Base-by-base conservation (phyloP, 1,140 invertebrate genomes). In the Lepidurus apus region DNA sequence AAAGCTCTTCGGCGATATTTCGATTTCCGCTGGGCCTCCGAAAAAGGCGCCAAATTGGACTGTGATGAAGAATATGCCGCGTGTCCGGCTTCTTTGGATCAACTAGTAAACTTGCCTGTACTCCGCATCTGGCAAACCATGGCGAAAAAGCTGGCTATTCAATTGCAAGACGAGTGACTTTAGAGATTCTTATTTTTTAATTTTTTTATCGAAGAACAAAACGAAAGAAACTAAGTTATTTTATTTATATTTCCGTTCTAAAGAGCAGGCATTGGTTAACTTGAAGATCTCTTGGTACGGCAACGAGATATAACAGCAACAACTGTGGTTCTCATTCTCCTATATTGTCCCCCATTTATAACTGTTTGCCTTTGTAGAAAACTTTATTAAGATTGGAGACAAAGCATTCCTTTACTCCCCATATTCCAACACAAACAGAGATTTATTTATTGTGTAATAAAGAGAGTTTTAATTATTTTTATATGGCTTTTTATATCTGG, bases 61-160 rank as follows among this genome's bases (percentile, higher is more conserved):
- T 79, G 79, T 74, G 79, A 79, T 74, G 45, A 34, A 47, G 79
- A 79, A 43, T 79, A 79, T 75, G 44, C 34, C n/a, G 34, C n/a
- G 42, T 79, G 79, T 43, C 75, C 75, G 34, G 42, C 74, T n/a
- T 44, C 74, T n/a, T 73, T 79, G 42, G 26, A 79, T 43, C 75
- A 44, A 10, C 53, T 77, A 34, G 73, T 79, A 47, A 53, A 74
- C 24, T 45, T 73, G 75, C 65, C 74, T 45, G 47, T 77, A 42
- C 44, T 79, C 34, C 79, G 76, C 9, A 73, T 79, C 21, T 79
- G 79, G 79, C 79, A 79, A 43, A 74, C 42, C 43, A 43, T 79
- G 42, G 76, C 79, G 44, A 73, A 73, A 74, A 44, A 73, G 43
- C 74, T 79, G 75, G 75, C 79, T 26, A 77, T 79, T 43, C 79